These are phyloP conservation scores for Dichetophora obliterata DNA, from an alignment of 2,888 invertebrate genomes.

Conservation along the genomic window DNA sequence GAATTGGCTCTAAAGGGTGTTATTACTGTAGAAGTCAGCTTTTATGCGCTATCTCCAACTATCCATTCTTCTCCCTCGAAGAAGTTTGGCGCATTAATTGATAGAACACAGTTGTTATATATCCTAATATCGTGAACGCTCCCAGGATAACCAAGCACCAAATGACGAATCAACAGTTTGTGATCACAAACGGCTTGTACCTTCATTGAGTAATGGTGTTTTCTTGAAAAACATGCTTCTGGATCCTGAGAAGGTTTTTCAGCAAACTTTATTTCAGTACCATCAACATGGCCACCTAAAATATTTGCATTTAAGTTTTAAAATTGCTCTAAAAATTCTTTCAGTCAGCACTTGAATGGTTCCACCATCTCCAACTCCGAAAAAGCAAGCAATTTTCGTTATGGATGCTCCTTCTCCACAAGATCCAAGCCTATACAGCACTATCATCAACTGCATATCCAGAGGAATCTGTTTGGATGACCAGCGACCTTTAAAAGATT, in stretches of 20 bases:
- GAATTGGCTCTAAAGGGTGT: not conserved
- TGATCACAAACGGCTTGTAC: constrained; percentile 29
- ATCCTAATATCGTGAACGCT: constrained; percentile 43
- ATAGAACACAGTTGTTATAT: constrained; percentile 41
- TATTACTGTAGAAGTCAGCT: constrained; percentile 21
- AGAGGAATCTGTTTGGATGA: not conserved
- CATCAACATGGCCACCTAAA: constrained; percentile 38
- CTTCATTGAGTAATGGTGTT: constrained; percentile 42
- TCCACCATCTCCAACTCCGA: constrained; percentile 1
- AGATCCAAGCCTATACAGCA: not conserved
- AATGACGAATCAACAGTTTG: no score
- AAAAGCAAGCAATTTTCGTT: not conserved
- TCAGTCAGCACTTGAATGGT: not conserved
- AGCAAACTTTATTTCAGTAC: constrained; percentile 35
- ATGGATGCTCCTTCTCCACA: not conserved
- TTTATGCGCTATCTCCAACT: constrained; percentile 44
- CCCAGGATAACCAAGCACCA: not conserved
- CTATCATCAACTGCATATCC: not conserved
- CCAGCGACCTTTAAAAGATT: not conserved
- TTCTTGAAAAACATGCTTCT: constrained; percentile 39
- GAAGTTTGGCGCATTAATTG: constrained; percentile 26
- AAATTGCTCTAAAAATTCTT: not conserved
- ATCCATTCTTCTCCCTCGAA: constrained; percentile 42
- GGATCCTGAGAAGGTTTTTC: constrained; percentile 34
- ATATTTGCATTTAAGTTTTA: constrained; percentile 28